These are phyloP conservation scores for Porites lobata DNA, from an alignment of 92 coral and sea anemone genomes.

Conservation along the genomic window DNA sequence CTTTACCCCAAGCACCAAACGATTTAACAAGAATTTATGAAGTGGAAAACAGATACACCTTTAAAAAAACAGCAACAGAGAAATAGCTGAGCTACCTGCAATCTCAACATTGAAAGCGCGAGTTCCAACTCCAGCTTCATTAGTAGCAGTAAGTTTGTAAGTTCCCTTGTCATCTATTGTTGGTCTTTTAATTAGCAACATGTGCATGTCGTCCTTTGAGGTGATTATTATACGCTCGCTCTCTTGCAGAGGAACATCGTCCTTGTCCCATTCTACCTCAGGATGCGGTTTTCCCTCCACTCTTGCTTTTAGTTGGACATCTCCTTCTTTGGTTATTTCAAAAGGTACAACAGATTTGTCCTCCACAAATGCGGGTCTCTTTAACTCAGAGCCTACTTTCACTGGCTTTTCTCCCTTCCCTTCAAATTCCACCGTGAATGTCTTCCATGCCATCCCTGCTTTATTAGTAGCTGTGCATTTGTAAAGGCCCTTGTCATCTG, in stretches of 20 bases:
- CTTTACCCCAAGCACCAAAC: background rate
- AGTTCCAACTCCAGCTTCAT: conserved; percentile 65
- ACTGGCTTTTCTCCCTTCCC: conserved; percentile 50
- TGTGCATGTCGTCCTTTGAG: conserved; percentile 69
- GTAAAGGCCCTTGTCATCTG: conserved; percentile 83
- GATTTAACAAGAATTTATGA: background rate
- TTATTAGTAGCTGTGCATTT: conserved; percentile 85
- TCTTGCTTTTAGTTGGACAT: conserved; percentile 83
- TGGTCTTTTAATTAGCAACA: conserved; percentile 71
- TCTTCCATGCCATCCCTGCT: conserved; percentile 79
- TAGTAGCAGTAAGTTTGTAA: conserved; percentile 84
- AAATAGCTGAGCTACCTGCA: conserved; percentile 44
- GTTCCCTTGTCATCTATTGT: conserved; percentile 75
- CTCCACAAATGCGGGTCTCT: conserved; percentile 73
- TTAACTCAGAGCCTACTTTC: conserved; percentile 1
- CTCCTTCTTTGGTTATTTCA: conserved; percentile 88
- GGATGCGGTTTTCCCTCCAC: conserved; percentile 83
- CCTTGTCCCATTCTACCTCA: conserved; percentile 86
- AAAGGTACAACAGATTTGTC: conserved; percentile 77
- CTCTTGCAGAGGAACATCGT: conserved; percentile 66
- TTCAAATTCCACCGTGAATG: conserved; percentile 85
- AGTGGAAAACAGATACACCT: background rate
- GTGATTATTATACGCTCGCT: conserved; percentile 70
- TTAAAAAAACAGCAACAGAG: background rate
- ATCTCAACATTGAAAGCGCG: conserved; percentile 79